Evolutionary conservation across 2,113 vertebrate species (phyloP).

Genomic region (Thunnus maccoyii): DNA sequence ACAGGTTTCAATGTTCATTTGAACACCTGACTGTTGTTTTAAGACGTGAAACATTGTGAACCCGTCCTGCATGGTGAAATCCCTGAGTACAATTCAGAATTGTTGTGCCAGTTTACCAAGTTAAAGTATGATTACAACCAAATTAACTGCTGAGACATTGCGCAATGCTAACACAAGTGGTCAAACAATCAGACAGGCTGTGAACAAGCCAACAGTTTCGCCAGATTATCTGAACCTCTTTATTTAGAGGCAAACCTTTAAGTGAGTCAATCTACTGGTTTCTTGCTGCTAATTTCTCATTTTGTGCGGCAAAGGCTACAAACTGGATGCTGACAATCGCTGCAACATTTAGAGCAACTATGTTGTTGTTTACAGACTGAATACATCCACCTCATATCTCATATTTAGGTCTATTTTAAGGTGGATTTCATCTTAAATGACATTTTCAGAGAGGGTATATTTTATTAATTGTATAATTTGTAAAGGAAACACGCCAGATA

Average conservation of each 20-base stretch:
- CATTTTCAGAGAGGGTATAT: neutral
- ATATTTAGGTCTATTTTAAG: too few species aligned
- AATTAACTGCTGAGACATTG: too few species aligned
- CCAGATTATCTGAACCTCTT: too few species aligned
- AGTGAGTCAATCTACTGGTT: neutral
- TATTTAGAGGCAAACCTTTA: too few species aligned
- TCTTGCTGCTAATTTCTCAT: neutral
- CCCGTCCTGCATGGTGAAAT: neutral
- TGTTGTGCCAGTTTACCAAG: neutral
- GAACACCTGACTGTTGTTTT: too few species aligned
- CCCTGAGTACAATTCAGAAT: neutral
- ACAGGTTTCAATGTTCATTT: too few species aligned
- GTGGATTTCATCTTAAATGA: neutral
- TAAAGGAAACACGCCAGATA: neutral
- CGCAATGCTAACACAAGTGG: too few species aligned
- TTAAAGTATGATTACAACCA: neutral
- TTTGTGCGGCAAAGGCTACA: neutral
- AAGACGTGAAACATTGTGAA: too few species aligned
- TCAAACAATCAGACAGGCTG: too few species aligned
- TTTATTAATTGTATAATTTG: neutral
- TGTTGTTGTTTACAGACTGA: too few species aligned
- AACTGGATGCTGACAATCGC: neutral
- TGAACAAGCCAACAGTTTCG: too few species aligned
- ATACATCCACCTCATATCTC: too few species aligned
- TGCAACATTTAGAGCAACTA: neutral